These are phyloP conservation scores for Dasyurus viverrinus DNA, from an alignment of 2,113 vertebrate species.

Conservation along the genomic window DNA sequence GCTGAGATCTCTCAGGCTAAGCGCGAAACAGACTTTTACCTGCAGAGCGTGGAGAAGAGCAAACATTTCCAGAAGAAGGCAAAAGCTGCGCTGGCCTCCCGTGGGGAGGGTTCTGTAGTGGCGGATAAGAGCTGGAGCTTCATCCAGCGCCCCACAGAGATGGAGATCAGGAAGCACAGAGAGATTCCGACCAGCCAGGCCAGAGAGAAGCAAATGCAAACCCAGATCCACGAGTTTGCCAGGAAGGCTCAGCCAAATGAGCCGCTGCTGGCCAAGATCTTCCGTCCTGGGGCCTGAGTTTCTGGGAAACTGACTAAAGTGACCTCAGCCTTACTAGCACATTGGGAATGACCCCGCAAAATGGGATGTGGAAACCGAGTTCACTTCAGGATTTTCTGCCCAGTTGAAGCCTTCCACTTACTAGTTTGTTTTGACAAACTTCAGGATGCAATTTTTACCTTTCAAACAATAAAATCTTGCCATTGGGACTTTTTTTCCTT, in stretches of 20 bases:
- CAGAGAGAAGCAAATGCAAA: neutral
- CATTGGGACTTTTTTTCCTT: neutral
- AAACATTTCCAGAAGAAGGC: slow-evolving; percentile 82
- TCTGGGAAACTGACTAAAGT: neutral
- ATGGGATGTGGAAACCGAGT: neutral
- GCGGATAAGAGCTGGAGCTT: slow-evolving; percentile 88
- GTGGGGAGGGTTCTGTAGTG: slow-evolving; percentile 63
- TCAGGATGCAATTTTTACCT: neutral
- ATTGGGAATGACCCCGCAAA: too few species aligned
- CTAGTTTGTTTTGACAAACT: neutral
- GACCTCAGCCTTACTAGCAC: too few species aligned
- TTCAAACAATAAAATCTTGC: neutral
- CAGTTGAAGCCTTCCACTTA: neutral
- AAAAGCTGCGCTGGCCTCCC: neutral
- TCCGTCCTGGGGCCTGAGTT: slow-evolving; percentile 58
- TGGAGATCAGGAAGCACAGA: slow-evolving; percentile 85
- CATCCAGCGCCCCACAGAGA: slow-evolving; percentile 89
- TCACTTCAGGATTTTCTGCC: neutral
- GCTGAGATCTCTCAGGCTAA: slow-evolving; percentile 93
- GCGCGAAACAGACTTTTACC: slow-evolving; percentile 92
- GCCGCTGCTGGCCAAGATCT: slow-evolving; percentile 88
- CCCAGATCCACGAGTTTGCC: neutral
- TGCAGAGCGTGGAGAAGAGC: slow-evolving; percentile 91
- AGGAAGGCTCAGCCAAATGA: slow-evolving; percentile 85
- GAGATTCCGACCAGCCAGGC: slow-evolving; percentile 68